These are phyloP conservation scores for Scaptomyza cyrtandrae DNA, from an alignment of 2,888 invertebrate genomes.

Conservation along the genomic window DNA sequence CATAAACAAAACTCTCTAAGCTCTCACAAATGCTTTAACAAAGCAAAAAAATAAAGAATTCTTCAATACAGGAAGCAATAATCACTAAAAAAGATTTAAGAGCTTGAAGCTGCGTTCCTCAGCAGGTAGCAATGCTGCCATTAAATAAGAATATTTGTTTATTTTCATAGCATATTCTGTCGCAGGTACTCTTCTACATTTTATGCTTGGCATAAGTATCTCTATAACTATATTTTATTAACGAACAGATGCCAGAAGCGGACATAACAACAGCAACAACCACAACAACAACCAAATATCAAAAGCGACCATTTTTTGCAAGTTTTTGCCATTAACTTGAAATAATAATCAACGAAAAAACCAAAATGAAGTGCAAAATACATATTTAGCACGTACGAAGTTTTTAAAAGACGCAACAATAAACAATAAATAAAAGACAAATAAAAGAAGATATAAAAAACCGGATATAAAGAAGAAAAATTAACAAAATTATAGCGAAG, in stretches of 20 bases:
- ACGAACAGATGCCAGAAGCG: conserved; percentile 31
- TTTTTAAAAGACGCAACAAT: conserved; percentile 40
- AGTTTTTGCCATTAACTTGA: conserved; percentile 44
- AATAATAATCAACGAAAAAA: conserved; percentile 47
- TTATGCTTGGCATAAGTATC: conserved; percentile 14
- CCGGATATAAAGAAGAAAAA: conserved; percentile 5
- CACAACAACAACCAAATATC: conserved; percentile 8
- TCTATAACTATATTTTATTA: conserved; percentile 21
- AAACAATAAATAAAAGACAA: conserved; percentile 37
- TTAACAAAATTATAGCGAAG: conserved; percentile 23
- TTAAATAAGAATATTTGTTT: conserved; percentile 30
- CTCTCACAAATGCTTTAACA: conserved; percentile 31
- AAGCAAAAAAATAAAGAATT: conserved; percentile 28
- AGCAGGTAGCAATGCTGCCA: conserved; percentile 27
- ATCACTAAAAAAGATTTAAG: conserved; percentile 39
- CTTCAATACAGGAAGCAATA: conserved; percentile 63
- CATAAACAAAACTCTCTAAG: conserved; percentile 13
- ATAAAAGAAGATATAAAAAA: conserved; percentile 19
- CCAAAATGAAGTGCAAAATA: conserved; percentile 49
- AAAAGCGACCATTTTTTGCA: conserved; percentile 40
- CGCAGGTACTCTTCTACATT: conserved; percentile 26
- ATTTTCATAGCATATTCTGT: conserved; percentile 31
- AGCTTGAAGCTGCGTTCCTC: conserved; percentile 33
- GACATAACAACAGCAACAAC: conserved; percentile 18
- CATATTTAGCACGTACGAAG: conserved; percentile 61